Evolutionary conservation across 2,797 vertebrate genomes (phyloP).

Genomic region (Helicolenus hilgendorfi): DNA sequence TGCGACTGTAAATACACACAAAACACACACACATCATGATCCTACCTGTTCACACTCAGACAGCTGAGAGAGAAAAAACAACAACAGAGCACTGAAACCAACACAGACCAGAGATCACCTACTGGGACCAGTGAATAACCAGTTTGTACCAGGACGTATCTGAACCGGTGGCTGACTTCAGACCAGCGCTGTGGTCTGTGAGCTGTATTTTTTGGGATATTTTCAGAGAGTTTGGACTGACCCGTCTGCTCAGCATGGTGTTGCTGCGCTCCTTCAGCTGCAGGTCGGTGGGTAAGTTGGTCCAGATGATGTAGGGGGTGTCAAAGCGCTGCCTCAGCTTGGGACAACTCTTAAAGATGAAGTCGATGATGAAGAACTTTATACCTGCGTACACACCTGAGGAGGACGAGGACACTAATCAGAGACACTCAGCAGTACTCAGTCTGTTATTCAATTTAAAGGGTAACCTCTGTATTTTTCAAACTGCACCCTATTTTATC

Average conservation of each 20-base stretch:
- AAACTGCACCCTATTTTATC: background rate
- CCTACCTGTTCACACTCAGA: conserved; percentile 95
- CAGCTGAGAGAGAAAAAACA: conserved; percentile 90
- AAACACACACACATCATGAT: conserved; percentile 76
- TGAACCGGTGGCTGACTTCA: background rate
- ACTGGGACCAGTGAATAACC: conserved; percentile 11
- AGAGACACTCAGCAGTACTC: background rate
- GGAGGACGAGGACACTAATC: background rate
- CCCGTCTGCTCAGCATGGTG: conserved; percentile 90
- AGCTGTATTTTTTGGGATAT: background rate
- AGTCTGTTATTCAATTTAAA: background rate
- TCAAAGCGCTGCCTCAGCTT: conserved; percentile 96
- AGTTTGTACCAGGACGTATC: background rate
- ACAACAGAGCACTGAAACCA: conserved; percentile 67
- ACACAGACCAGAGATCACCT: background rate
- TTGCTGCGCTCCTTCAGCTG: conserved; percentile 96
- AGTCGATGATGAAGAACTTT: conserved; percentile 98
- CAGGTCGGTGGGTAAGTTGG: conserved; percentile 94
- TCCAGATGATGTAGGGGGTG: conserved; percentile 96
- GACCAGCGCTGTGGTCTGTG: background rate
- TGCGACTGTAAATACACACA: conserved; percentile 7
- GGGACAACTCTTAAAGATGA: conserved; percentile 96
- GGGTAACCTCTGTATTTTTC: background rate
- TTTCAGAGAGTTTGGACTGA: conserved; percentile 71
- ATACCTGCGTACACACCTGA: conserved; percentile 96